Conservation (phyloP, 2,888 invertebrate species). For the Sturmia bella region DNA sequence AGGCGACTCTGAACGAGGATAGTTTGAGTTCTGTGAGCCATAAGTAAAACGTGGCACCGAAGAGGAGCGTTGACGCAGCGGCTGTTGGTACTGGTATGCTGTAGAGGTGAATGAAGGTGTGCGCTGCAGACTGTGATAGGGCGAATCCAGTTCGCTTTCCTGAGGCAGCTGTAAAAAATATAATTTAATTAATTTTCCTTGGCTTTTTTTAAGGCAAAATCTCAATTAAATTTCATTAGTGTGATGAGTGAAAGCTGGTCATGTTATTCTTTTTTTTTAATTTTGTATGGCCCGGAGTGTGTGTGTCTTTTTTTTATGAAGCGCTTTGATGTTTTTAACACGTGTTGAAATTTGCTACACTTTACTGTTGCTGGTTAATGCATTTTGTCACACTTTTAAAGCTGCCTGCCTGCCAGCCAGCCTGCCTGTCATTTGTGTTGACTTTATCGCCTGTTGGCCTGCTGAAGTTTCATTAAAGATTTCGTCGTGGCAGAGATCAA, state of each 20-base stretch:
- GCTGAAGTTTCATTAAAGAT: not conserved
- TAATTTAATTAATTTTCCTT: constrained; percentile 22
- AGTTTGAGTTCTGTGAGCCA: constrained; percentile 70
- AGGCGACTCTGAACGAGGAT: constrained; percentile 77
- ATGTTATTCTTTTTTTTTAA: constrained; percentile 16
- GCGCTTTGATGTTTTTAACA: constrained; percentile 66
- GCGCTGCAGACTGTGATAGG: constrained; percentile 54
- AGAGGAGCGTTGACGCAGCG: constrained; percentile 74
- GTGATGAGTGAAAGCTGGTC: constrained; percentile 55
- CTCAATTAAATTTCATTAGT: constrained; percentile 48
- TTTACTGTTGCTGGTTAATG: constrained; percentile 58
- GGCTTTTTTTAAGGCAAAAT: constrained; percentile 2
- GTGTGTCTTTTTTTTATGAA: not conserved
- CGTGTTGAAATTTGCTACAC: constrained; percentile 58
- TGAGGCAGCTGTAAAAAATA: constrained; percentile 75
- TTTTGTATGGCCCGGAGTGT: not conserved
- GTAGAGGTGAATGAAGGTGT: constrained; percentile 64
- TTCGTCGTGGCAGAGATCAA: constrained; percentile 58
- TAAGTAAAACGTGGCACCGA: constrained; percentile 79
- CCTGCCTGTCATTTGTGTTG: constrained; percentile 3
- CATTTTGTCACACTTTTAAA: constrained; percentile 66
- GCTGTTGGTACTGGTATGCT: constrained; percentile 56
- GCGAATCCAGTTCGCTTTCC: constrained; percentile 76
- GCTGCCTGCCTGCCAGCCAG: too few relatives aligned
- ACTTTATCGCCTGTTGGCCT: constrained; percentile 22